Percentiles rank a stretch among this genome's conserved stretches.
Conservation (phyloP, 1,140 invertebrate species). For the Anastatus disparis region DNA sequence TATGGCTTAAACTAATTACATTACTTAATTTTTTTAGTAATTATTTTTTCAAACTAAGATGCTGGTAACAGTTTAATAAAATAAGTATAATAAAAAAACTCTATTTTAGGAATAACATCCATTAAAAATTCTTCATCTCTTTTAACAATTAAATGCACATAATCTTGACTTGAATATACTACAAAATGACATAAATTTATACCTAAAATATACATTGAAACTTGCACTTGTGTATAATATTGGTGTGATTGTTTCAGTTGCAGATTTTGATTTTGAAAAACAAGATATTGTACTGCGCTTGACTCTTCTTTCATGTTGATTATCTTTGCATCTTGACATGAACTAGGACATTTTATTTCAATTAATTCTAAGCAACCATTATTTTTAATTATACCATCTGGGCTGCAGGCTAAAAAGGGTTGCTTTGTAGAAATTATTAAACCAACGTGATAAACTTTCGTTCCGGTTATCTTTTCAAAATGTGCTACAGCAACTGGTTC, state of each 20-base stretch:
- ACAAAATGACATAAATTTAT: constrained; percentile 30
- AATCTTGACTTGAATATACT: constrained; percentile 24
- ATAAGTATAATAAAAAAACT: constrained; percentile 38
- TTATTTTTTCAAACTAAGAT: constrained; percentile 27
- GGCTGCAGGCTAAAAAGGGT: constrained; percentile 48
- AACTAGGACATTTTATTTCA: constrained; percentile 52
- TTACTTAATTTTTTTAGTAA: no score
- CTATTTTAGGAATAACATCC: constrained; percentile 31
- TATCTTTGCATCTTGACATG: constrained; percentile 44
- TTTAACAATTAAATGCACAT: constrained; percentile 3
- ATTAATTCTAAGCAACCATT: no score
- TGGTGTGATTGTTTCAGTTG: no score
- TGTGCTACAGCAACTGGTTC: constrained; percentile 30
- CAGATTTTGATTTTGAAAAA: no score
- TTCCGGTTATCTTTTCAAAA: constrained; percentile 30
- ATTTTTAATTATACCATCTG: constrained; percentile 49
- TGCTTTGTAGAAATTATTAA: constrained; percentile 44
- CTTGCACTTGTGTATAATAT: constrained; percentile 42
- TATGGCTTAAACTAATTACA: no score
- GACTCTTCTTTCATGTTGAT: constrained; percentile 41
- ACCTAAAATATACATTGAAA: constrained; percentile 38
- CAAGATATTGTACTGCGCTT: no score
- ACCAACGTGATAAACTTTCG: constrained; percentile 44
- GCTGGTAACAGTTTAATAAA: constrained; percentile 30
- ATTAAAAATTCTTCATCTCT: constrained; percentile 28